Conservation (phyloP, 2,797 vertebrate genomes). For the Phoeniculus purpureus region DNA sequence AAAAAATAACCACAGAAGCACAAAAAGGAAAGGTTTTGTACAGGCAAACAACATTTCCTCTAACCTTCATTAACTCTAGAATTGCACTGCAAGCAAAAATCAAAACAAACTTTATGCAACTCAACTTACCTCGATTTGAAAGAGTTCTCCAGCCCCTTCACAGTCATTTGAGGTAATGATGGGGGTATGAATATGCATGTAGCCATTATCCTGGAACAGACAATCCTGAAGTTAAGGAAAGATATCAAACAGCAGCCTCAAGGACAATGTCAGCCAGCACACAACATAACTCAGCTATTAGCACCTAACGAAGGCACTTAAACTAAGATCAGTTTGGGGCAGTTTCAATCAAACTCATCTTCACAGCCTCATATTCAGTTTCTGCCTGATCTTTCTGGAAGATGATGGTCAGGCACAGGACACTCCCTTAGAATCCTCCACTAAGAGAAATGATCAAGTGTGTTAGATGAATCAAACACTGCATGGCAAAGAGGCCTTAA, state of each 20-base stretch:
- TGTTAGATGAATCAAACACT: not conserved
- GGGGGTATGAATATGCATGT: constrained; percentile 93
- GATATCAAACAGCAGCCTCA: not conserved
- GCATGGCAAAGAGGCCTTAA: not conserved
- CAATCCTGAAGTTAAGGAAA: not conserved
- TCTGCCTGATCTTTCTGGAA: not conserved
- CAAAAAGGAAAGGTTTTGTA: not conserved
- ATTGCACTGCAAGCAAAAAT: not conserved
- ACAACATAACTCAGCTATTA: not conserved
- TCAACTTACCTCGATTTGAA: constrained; percentile 86
- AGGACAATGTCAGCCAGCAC: not conserved
- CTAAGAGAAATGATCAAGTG: not conserved
- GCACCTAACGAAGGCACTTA: not conserved
- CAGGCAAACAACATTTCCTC: not conserved
- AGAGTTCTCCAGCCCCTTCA: constrained; percentile 95
- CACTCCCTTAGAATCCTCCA: not conserved
- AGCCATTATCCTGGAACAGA: constrained; percentile 84
- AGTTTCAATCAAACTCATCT: not conserved
- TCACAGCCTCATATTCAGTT: not conserved
- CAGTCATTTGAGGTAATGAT: constrained; percentile 97
- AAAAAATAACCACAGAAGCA: not conserved
- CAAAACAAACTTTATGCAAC: not conserved
- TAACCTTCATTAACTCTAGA: not conserved
- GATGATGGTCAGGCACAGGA: not conserved
- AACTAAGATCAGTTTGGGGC: not conserved